Base-by-base conservation (phyloP, 2,888 invertebrate species). In the Idaea straminata region DNA sequence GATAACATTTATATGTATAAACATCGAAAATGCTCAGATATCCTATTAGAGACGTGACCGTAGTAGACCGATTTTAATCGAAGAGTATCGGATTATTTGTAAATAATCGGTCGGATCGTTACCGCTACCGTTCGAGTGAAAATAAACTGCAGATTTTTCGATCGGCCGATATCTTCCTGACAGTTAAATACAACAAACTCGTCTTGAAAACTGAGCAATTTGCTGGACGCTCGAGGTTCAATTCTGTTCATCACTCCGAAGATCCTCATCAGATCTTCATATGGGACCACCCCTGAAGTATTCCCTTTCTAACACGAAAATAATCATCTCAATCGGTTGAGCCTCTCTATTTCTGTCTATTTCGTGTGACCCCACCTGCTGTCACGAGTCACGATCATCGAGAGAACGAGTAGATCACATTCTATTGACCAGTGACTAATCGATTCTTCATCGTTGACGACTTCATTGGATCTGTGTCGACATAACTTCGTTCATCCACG, bases 351-450 rank as follows among this genome's bases (percentile, higher is more conserved):
- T n/a, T 47, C 47, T 47, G 47, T 13, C 13, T 7, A 47, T 47
- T 47, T 13, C 66, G 66, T 66, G 65, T 65, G 35, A 63, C 59
- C 75, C 83, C 89, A 90, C 89, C 88, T 89, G 89, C 86, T 84
- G 83, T 84, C 85, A 82, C 77, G 76, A 71, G 62, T 62, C 38
- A 66, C 73, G 66, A 64, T 62, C 47, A 67, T 61, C 64, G 61
- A 71, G 74, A 47, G 47, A 47, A 34, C 71, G 85, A 83, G 88
- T 92, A 89, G 84, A 90, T 89, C 92, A 91, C 91, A 87, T 80
- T 47, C 81, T 75, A 77, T 76, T 81, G 81, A 79, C 81, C 86
- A 83, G 75, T 85, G 87, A 89, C 92, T 86, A 92, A 92, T 92
- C 78, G 85, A 91, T 92, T 89, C 78, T 69, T 70, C 77, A 79